Evolutionary conservation across 2,888 invertebrate genomes (phyloP).

Genomic region (Periphyllus acericola): DNA sequence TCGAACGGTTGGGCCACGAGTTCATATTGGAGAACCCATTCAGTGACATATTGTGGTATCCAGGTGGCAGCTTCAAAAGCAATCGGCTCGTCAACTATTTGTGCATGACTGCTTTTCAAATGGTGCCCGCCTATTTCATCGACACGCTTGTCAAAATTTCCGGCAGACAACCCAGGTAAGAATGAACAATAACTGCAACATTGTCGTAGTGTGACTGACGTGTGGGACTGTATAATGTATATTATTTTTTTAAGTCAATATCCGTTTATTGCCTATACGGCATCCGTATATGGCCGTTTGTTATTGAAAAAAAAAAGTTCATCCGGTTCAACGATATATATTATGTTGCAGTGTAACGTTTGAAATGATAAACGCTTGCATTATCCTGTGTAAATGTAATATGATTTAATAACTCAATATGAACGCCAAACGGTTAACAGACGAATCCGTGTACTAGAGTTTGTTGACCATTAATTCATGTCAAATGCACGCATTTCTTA

Average conservation of each 20-base stretch:
- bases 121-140: slow-evolving; percentile 71
- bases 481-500: background rate
- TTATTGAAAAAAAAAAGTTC: background rate
- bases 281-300: too few relatives aligned
- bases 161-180: slow-evolving; percentile 70
- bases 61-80: slow-evolving; percentile 68
- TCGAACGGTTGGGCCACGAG: slow-evolving; percentile 69
- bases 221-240: too few relatives aligned
- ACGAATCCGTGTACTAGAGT: too few relatives aligned
- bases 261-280: background rate
- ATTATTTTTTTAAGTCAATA: too few relatives aligned
- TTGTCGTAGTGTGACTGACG: background rate
- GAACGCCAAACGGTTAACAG: background rate
- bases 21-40: slow-evolving; percentile 69
- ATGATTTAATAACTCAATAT: background rate
- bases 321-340: too few relatives aligned
- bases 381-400: too few relatives aligned
- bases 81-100: slow-evolving; percentile 69
- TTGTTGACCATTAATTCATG: background rate
- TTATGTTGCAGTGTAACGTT: too few relatives aligned
- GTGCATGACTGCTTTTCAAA: slow-evolving; percentile 70
- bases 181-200: background rate
- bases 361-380: too few relatives aligned
- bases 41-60: slow-evolving; percentile 70
- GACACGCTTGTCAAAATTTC: slow-evolving; percentile 69